A percentile compares a stretch with the other conserved stretches of the same genome.
Conservation (phyloP, 2,888 invertebrate species). For the Chalcosyrphus nemorum region DNA sequence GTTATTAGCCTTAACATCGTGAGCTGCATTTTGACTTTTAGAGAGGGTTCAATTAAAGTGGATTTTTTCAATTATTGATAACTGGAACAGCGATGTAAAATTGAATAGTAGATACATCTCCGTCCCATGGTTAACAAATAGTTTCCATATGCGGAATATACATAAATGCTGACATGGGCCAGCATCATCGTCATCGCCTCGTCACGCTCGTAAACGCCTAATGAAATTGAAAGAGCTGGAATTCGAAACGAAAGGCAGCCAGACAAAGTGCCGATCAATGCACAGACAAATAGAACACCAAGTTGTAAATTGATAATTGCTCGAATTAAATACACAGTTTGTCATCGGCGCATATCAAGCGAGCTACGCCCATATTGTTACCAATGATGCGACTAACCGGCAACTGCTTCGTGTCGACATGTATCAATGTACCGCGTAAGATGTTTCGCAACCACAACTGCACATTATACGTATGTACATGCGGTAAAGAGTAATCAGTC, state of each 20-base stretch:
- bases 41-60: conserved; percentile 45
- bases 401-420: not conserved
- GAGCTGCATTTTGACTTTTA: conserved; percentile 6
- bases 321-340: conserved; percentile 49
- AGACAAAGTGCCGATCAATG: conserved; percentile 54
- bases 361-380: conserved; percentile 47
- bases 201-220: conserved; percentile 32
- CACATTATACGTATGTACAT: not conserved
- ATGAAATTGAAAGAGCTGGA: conserved; percentile 27
- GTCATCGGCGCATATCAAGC: conserved; percentile 42
- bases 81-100: conserved; percentile 13
- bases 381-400: conserved; percentile 31
- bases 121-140: conserved; percentile 26
- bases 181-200: conserved; percentile 17
- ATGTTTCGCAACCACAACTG: not conserved
- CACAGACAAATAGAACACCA: conserved; percentile 38
- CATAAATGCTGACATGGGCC: not conserved
- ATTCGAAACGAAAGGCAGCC: conserved; percentile 22
- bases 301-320: conserved; percentile 62
- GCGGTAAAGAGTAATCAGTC: not conserved
- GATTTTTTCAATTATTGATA: conserved; percentile 36
- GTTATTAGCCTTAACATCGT: not conserved
- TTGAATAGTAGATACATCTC: not conserved
- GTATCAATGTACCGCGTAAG: conserved; percentile 3
- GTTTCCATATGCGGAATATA: conserved; percentile 33